Evolutionary conservation across 2,888 invertebrate species (phyloP), one percentile per base, ranked within the genome.

Genomic region (Heliconius ismenius): DNA sequence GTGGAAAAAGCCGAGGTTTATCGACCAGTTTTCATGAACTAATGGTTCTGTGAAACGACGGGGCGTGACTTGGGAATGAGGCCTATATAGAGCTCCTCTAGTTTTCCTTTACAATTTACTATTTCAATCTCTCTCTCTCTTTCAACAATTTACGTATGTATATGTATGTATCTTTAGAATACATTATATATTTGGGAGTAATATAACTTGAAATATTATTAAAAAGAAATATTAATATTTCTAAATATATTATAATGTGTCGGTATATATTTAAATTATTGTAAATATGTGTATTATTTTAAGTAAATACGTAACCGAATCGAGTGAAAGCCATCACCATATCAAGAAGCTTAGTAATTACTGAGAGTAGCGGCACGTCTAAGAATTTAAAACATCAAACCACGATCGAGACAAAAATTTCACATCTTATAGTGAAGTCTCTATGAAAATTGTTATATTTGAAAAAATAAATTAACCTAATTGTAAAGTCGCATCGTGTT

Each of bases 1-100:
- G 79, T 89, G 86, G 87, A 91, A 88, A 86, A 89, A 88, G 88
- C 58, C 72, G 67, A 28, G 36, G 49, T 63, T 43, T 73, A 77
- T 79, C 79, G 69, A 73, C 68, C 64, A 64, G 65, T 63, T 75
- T 76, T 73, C 74, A 76, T 74, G 73, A 26, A 63, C 62, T 74
- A 65, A 65, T 69, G 64, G 75, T 74, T 75, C 49, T 63, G 21
- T 36, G 15, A 69, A 75, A 75, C 69, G 62, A 75, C 68, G 69
- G 39, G 63, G 62, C 67, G 67, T 65, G 28, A 54, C 49, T 43
- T 21, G 54, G 54, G 6, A 65, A 65, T 65, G 65, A 65, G 24
- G 65, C 24, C 65, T 65, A 39, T 65, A 39, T 39, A 65, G 65
- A 36, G n/a, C 24, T 39, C n/a, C 65, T 15, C 7, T 65, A n/a